Evolutionary conservation across 2,797 vertebrate genomes (phyloP), one percentile per base, ranked within the genome.

Genomic region (Scarus forsteni): DNA sequence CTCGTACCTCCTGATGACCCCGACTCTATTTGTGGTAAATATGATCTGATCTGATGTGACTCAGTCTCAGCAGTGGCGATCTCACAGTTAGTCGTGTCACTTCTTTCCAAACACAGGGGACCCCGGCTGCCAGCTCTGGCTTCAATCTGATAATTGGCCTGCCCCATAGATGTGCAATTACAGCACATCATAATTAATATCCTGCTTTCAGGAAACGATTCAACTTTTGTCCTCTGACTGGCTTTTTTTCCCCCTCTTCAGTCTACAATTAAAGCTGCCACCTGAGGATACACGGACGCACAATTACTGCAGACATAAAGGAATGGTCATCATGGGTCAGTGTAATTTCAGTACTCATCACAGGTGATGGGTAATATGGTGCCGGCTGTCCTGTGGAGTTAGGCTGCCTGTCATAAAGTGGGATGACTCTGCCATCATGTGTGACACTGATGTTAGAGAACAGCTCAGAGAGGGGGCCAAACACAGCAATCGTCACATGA

Each of bases 131-230:
- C 82, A 81, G 78, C 61, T 77, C 70, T 75, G 66, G 63, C 76
- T 88, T 82, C 80, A 73, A 66, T 88, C 80, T 79, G 46, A 66
- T 87, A 85, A 92, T 89, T 87, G 81, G 73, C 83, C 85, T 66
- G 85, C 84, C 78, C 81, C 72, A 77, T 89, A 91, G 85, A 90
- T 90, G 77, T 73, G 85, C 89, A 92, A 90, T 93, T 90, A 92
- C 77, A 81, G 73, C 72, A 85, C 86, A 80, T 90, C 86, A 90
- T 92, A 91, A 93, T 93, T 90, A 92, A 92, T 80, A 73, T 73
- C 60, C 66, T 38, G 78, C 85, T 88, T 82, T 84, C 79, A 18
- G 48, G 70, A 86, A 85, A 87, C 70, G 56, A 80, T 78, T 91
- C 69, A 86, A 83, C 89, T 85, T 88, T 84, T 87, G 87, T 85